These are phyloP conservation scores for Turritopsis dohrnii DNA, from an alignment of 30 jellyfish, hydroid and myxozoan species.

Conservation along the genomic window DNA sequence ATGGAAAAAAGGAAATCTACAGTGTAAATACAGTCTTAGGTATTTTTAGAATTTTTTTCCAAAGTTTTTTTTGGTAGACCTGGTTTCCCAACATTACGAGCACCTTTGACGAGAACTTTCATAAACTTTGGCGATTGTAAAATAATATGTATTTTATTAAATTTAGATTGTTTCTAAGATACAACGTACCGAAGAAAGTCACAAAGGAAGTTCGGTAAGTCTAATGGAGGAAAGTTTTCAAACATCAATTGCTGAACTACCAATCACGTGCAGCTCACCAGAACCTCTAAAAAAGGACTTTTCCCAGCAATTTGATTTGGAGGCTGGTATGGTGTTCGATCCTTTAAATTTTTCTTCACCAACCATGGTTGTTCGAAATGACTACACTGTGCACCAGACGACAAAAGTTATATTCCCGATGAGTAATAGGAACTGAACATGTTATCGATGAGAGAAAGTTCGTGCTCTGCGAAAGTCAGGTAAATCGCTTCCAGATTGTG, in stretches of 20 bases:
- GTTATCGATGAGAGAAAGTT: not conserved
- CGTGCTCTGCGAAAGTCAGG: not conserved
- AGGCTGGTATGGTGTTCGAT: not conserved
- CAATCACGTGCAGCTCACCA: not conserved
- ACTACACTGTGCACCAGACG: not conserved
- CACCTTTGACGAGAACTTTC: not conserved
- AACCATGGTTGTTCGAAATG: no score
- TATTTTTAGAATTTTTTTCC: not conserved
- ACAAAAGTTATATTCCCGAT: not conserved
- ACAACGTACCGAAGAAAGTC: not conserved
- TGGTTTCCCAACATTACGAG: not conserved
- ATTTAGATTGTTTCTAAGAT: not conserved
- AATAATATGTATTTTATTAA: not conserved
- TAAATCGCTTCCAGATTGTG: not conserved
- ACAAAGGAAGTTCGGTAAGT: not conserved
- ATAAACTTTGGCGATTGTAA: not conserved
- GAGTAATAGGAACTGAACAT: not conserved
- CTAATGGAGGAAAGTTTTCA: not conserved
- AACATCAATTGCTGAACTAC: not conserved
- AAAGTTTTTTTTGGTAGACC: no score
- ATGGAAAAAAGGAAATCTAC: not conserved
- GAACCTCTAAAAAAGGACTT: not conserved
- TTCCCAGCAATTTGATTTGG: not conserved
- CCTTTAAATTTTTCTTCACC: not conserved
- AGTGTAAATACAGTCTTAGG: not conserved